Base-by-base conservation (phyloP, 1,140 invertebrate genomes). In the Radopholus similis region DNA sequence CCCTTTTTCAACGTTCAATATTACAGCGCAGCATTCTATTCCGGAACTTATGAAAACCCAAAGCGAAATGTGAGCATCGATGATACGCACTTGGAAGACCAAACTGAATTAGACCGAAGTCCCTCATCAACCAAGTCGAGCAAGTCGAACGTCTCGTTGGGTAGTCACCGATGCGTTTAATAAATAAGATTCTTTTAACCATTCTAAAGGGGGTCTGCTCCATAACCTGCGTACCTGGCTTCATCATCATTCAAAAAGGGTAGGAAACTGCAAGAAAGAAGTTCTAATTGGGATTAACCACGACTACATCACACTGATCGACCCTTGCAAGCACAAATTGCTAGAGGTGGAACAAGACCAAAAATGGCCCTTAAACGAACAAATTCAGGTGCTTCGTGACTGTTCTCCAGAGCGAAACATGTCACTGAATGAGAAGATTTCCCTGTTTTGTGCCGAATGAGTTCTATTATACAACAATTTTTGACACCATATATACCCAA, bases 21-120 rank as follows among this genome's bases (percentile, higher is more conserved):
- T 74, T 73, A 64, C 37, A 73, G 71, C 15, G 73, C 73, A 9
- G 72, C 71, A 13, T 75, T 77, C 56, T 75, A 76, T 34, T 32
- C 40, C n/a, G 73, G 75, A 13, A 53, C 42, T 5, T 65, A 37
- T 32, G 73, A 74, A 34, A 51, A 23, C 11, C n/a, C 21, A 28
- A 11, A 3, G 47, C 47, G 30, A 1, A 4, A 23, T 26, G 8
- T 21, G 6, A 15, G 47, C 9, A 5, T 28, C 21, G 6, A 21
- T 26, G 5, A 8, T 49, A 4, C 4, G 47, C 23, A 51, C 15
- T 9, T 51, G 47, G 47, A 51, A 23, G 30, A 51, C 4, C 47
- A 51, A 51, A 51, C 23, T 51, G 47, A 51, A 51, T 28, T 51
- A 21, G 47, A 28, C 44, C 8, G 44, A 23, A 6, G 6, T 8